Evolutionary conservation across 2,113 vertebrate species (phyloP).

Genomic region (Lates calcarifer): DNA sequence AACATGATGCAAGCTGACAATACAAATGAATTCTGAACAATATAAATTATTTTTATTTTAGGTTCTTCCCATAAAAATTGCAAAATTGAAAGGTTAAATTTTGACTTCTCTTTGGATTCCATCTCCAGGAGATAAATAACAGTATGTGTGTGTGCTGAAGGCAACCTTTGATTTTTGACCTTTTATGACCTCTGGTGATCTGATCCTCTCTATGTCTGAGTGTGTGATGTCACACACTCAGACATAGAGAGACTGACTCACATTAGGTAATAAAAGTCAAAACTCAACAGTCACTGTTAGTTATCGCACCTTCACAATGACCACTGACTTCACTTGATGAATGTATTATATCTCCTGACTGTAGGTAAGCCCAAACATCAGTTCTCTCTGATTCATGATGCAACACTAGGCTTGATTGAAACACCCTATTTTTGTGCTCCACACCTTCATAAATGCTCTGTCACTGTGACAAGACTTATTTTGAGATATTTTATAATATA

Average conservation of each 20-base stretch:
- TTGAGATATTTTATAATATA: not conserved
- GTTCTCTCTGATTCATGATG: slow-evolving; percentile 28
- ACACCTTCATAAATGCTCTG: slow-evolving; percentile 27
- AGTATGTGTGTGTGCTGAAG: not conserved
- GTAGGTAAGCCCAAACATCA: not conserved
- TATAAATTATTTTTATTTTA: not conserved
- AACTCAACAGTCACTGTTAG: not conserved
- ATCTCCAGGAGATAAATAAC: not conserved
- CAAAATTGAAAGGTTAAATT: not conserved
- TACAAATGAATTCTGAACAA: not conserved
- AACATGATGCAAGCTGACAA: not conserved
- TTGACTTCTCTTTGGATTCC: not conserved
- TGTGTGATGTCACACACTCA: not conserved
- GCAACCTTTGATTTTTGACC: not conserved
- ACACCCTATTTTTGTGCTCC: not conserved
- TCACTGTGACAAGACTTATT: slow-evolving; percentile 33
- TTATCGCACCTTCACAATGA: not conserved
- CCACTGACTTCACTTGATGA: not conserved
- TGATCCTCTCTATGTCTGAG: not conserved
- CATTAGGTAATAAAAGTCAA: not conserved
- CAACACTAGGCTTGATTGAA: slow-evolving; percentile 35
- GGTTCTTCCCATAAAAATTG: not conserved
- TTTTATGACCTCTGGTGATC: not conserved
- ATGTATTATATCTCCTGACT: not conserved
- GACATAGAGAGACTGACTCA: too few species aligned